Percentiles rank a stretch among this genome's conserved stretches.
These are phyloP conservation scores for Heliothis peltigera DNA, from an alignment of 2,888 invertebrate genomes.

Conservation along the genomic window DNA sequence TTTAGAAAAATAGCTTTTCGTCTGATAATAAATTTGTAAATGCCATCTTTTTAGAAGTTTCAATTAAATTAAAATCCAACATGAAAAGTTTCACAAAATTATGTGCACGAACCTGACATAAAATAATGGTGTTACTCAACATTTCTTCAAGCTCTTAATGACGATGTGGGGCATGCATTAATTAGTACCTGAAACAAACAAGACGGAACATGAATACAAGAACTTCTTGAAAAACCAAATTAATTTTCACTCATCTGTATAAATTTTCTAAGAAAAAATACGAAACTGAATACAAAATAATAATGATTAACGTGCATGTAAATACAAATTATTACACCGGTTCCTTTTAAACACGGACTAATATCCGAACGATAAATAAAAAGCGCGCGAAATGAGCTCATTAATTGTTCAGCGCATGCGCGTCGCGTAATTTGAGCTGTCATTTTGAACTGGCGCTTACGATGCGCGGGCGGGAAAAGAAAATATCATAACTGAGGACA, in stretches of 20 bases:
- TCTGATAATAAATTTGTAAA: slow-evolving; percentile 11
- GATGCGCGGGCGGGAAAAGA: slow-evolving; percentile 17
- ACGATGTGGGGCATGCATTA: background rate
- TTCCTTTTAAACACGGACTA: slow-evolving; percentile 71
- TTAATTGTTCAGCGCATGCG: slow-evolving; percentile 78
- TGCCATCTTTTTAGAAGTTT: background rate
- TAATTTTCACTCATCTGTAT: slow-evolving; percentile 1
- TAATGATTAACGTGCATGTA: slow-evolving; percentile 68
- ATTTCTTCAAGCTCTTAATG: background rate
- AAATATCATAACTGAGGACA: slow-evolving; percentile 15
- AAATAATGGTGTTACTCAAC: slow-evolving; percentile 1
- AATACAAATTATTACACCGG: slow-evolving; percentile 61
- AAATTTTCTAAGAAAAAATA: slow-evolving; percentile 52
- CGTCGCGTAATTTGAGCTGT: slow-evolving; percentile 80
- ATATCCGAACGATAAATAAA: slow-evolving; percentile 82
- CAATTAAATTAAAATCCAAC: background rate
- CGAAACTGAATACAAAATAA: slow-evolving; percentile 64
- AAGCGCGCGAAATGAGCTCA: slow-evolving; percentile 84
- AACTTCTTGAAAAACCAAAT: too few relatives aligned
- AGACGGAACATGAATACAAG: slow-evolving; percentile 13
- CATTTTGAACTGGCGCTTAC: slow-evolving; percentile 76
- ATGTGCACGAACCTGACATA: background rate
- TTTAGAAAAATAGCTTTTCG: slow-evolving; percentile 11
- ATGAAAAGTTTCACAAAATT: background rate
- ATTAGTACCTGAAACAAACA: slow-evolving; percentile 55